Evolutionary conservation across 2,888 invertebrate genomes (phyloP).

Genomic region (Octodonta nipae): DNA sequence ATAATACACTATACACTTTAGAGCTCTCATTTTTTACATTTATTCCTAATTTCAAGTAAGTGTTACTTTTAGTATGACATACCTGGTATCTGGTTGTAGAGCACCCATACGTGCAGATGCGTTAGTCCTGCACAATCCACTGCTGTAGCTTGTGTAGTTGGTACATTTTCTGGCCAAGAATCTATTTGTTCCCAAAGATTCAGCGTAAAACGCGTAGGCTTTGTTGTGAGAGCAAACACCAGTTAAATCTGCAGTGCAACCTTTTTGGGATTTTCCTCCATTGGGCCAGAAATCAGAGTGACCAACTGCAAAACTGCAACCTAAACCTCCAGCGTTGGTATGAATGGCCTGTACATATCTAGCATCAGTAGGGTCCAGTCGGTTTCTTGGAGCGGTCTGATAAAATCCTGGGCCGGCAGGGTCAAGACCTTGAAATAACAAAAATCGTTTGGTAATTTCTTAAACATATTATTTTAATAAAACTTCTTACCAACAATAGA

Average conservation of each 20-base stretch:
- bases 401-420: conserved; percentile 25
- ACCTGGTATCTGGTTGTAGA: conserved; percentile 9
- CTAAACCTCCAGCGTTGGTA: conserved; percentile 19
- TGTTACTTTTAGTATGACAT: too few relatives aligned
- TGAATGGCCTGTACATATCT: conserved; percentile 28
- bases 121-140: conserved; percentile 10
- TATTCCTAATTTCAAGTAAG: too few relatives aligned
- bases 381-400: conserved; percentile 18
- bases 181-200: conserved; percentile 2
- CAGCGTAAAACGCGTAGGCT: conserved; percentile 2
- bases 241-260: conserved; percentile 4
- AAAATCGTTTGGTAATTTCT: too few relatives aligned
- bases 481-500: conserved; percentile 7
- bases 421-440: conserved; percentile 23
- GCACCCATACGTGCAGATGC: conserved; percentile 14
- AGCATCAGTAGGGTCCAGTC: conserved; percentile 27
- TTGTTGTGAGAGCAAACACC: conserved; percentile 10
- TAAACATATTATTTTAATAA: too few relatives aligned
- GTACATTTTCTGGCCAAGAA: background rate
- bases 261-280: conserved; percentile 9
- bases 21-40: too few relatives aligned
- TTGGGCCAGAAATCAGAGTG: conserved; percentile 18
- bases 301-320: conserved; percentile 16
- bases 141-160: background rate
- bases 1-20: too few relatives aligned